Base-by-base conservation (phyloP, 2,113 vertebrate genomes). In the Grammomys dolichurus region DNA sequence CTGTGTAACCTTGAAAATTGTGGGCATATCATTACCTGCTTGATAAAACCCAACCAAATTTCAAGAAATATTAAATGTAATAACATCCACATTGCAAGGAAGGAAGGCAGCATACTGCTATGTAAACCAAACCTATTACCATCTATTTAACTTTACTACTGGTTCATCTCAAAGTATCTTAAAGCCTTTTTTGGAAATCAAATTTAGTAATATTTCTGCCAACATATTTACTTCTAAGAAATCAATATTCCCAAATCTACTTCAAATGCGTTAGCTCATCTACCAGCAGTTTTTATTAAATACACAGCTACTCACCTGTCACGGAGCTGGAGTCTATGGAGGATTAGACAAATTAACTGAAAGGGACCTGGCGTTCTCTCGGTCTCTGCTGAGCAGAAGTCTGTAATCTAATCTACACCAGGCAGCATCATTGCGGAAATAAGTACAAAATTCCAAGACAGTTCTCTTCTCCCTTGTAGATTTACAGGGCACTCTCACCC, bases 271-370 rank as follows among this genome's bases (percentile, higher is more conserved):
- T 63, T 95, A 43, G 20, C 72, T 95, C n/a, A 33, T 86, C 72
- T 84, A 11, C 86, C 31, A 77, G 16, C 31, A 56, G 22, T 72
- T 96, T 95, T 87, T 93, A 91, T 87, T 88, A 89, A 96, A 88
- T 14, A 69, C 70, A 92, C 72, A 84, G 73, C 19, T 28, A 40
- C 28, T 58, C 67, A 24, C n/a, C 56, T 92, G 0, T 85, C 58
- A 70, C 22, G 40, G 3, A 70, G 3, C 87, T 94, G 26, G 6
- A 9, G 70, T 93, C 43, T 88, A 28, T 80, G 7, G n/a, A 75
- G 31, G 12, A 54, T 67, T 87, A 33, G 86, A 86, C 65, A 75
- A 87, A 70, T 43, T 56, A 12, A 89, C 75, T 63, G 86, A 67
- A 67, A 89, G 58, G 31, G 84, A 54, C 58, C n/a, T 24, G 72